These are phyloP conservation scores for Tetragonula carbonaria DNA, from an alignment of 2,888 invertebrate species.

Conservation along the genomic window DNA sequence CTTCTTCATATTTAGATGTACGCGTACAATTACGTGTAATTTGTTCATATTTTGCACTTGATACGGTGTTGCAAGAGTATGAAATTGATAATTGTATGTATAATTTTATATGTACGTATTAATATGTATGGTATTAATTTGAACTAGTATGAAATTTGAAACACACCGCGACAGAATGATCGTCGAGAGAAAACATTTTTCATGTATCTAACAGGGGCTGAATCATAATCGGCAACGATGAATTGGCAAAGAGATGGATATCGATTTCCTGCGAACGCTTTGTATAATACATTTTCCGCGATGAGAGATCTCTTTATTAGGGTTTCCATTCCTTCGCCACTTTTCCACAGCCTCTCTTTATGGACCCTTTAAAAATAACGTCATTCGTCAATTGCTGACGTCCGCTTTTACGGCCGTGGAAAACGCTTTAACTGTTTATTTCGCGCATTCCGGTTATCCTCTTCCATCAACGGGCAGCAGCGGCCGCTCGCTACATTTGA, in stretches of 20 bases:
- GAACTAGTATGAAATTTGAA: too few species aligned
- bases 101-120: too few species aligned
- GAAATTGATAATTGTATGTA: too few species aligned
- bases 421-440: constrained; percentile 34
- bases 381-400: background rate
- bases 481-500: background rate
- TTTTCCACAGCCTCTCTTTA: background rate
- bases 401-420: background rate
- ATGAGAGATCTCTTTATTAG: constrained; percentile 25
- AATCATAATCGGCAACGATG: constrained; percentile 12
- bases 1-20: too few species aligned
- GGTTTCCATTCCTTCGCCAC: background rate
- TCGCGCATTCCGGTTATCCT: constrained; percentile 1
- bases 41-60: too few species aligned
- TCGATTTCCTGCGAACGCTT: constrained; percentile 9
- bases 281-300: background rate
- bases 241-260: constrained; percentile 14
- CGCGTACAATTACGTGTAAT: too few species aligned
- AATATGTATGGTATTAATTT: too few species aligned
- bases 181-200: background rate
- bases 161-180: background rate
- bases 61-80: too few species aligned
- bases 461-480: background rate
- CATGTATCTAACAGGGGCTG: background rate
- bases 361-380: constrained; percentile 23